A percentile compares a stretch with the other conserved stretches of the same genome.
Evolutionary conservation across 1,140 invertebrate genomes (phyloP).

Genomic region (Dendroctonus ponderosae): DNA sequence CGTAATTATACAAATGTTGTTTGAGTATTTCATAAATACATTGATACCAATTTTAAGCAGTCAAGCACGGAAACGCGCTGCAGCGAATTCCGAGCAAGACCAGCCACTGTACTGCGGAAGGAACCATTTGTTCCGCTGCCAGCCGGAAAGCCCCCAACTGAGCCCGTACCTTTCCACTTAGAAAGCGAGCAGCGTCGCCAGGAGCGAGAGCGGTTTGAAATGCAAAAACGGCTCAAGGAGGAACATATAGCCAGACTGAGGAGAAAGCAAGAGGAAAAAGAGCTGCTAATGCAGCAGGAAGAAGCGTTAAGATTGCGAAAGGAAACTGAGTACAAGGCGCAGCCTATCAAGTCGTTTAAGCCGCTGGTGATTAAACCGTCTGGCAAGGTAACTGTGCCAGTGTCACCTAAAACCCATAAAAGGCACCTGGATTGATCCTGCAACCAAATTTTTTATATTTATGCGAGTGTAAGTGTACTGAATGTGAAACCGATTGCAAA

Average conservation of each 20-base stretch:
- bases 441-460: no score
- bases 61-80: conserved; percentile 12
- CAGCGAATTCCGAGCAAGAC: conserved; percentile 53
- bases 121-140: conserved; percentile 55
- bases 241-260: conserved; percentile 41
- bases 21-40: not conserved
- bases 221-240: conserved; percentile 48
- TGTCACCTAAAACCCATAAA: conserved; percentile 11
- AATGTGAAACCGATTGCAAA: no score
- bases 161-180: conserved; percentile 50
- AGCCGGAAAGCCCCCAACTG: conserved; percentile 24
- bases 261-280: conserved; percentile 11
- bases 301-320: conserved; percentile 21
- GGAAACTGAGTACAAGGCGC: conserved; percentile 34
- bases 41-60: not conserved
- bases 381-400: conserved; percentile 27
- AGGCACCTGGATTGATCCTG: no score
- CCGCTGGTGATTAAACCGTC: conserved; percentile 19
- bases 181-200: conserved; percentile 53
- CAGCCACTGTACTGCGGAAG: conserved; percentile 51
- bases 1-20: not conserved
- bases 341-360: conserved; percentile 38
- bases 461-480: no score
- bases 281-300: conserved; percentile 3
- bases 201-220: conserved; percentile 53